These are phyloP conservation scores for Poliocrania exsul DNA, from an alignment of 2,797 vertebrate species.

Conservation along the genomic window DNA sequence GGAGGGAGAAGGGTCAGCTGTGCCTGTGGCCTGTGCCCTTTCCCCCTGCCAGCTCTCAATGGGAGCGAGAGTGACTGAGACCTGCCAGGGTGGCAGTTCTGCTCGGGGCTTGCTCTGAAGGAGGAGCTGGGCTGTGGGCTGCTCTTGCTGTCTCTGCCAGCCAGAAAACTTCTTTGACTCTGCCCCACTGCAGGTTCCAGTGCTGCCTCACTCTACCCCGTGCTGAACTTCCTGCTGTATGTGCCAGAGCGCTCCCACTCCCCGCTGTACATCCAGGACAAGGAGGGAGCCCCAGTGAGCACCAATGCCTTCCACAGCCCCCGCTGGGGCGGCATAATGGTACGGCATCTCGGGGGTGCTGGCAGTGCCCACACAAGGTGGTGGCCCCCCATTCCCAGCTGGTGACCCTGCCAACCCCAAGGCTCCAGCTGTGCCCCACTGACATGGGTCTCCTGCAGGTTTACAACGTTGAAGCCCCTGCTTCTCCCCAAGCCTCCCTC, in stretches of 20 bases:
- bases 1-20: not conserved
- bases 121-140: not conserved
- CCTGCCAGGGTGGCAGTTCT: not conserved
- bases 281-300: slow-evolving; percentile 81
- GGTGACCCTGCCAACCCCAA: not conserved
- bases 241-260: slow-evolving; percentile 91
- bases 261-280: slow-evolving; percentile 91
- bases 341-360: slow-evolving; percentile 9
- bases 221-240: slow-evolving; percentile 95
- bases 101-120: not conserved
- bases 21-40: not conserved
- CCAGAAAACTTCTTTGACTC: not conserved
- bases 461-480: slow-evolving; percentile 87
- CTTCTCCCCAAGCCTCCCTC: slow-evolving; percentile 69
- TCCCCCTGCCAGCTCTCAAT: not conserved
- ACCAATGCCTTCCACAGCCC: slow-evolving; percentile 97
- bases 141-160: not conserved
- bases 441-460: slow-evolving; percentile 67
- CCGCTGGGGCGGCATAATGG: slow-evolving; percentile 98
- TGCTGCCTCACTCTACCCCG: slow-evolving; percentile 91
- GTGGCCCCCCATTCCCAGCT: not conserved
- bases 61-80: not conserved
- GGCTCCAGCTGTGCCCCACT: rapidly evolving
- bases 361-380: not conserved
- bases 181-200: slow-evolving; percentile 85